Evolutionary conservation across 2,888 invertebrate species (phyloP).

Genomic region (Melanophora roralis): DNA sequence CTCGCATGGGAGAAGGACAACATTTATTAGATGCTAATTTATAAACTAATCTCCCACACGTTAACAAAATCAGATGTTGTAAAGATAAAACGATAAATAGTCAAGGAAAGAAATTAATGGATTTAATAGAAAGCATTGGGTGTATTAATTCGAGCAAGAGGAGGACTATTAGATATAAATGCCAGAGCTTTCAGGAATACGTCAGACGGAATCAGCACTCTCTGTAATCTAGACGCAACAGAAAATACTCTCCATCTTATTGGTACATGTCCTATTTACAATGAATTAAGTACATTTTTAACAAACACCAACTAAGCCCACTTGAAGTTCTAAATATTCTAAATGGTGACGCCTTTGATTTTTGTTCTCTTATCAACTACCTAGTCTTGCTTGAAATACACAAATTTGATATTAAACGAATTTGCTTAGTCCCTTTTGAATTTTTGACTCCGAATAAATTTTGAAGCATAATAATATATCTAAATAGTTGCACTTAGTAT

Average conservation of each 20-base stretch:
- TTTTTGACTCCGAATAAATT: too few relatives aligned
- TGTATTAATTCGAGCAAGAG: slow-evolving; percentile 5
- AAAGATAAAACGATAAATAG: slow-evolving; percentile 3
- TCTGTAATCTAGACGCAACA: background rate
- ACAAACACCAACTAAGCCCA: slow-evolving; percentile 10
- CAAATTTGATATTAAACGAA: background rate
- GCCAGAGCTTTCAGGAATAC: background rate
- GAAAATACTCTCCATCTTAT: slow-evolving; percentile 10
- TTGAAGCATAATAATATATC: too few relatives aligned
- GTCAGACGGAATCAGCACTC: background rate
- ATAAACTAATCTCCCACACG: background rate
- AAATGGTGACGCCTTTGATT: background rate
- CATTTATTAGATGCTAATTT: slow-evolving; percentile 2
- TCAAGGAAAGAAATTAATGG: background rate
- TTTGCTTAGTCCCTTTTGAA: background rate
- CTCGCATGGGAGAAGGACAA: background rate
- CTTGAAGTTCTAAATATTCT: background rate
- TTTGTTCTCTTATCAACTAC: background rate
- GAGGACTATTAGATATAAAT: background rate
- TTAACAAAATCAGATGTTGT: background rate
- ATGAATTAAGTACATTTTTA: background rate
- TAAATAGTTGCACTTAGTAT: too few relatives aligned
- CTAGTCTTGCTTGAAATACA: background rate
- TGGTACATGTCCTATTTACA: slow-evolving; percentile 7
- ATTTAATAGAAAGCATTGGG: background rate